Conservation (phyloP, 1,140 invertebrate species). For the Charaxes varanes region DNA sequence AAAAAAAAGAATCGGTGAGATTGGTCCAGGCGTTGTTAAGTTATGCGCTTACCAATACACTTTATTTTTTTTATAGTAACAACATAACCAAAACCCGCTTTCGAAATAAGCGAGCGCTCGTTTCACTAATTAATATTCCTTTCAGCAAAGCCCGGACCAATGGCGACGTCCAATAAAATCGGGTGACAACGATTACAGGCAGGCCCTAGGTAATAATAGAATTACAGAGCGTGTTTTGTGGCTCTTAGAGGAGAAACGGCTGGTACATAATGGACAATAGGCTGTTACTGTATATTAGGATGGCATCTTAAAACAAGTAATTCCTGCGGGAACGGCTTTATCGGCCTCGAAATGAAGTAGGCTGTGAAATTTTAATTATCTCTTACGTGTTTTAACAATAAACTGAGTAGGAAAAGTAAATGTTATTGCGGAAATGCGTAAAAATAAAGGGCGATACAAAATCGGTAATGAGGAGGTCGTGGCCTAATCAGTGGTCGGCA, state of each 20-base stretch:
- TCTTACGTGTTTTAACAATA: too few relatives aligned
- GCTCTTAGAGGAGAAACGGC: slow-evolving; percentile 9
- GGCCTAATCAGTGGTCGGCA: too few relatives aligned
- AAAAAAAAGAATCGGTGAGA: too few relatives aligned
- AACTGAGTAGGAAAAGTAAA: too few relatives aligned
- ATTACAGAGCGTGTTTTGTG: slow-evolving; percentile 15
- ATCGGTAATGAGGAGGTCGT: too few relatives aligned
- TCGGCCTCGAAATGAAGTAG: too few relatives aligned
- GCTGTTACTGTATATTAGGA: slow-evolving; percentile 12
- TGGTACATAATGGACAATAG: slow-evolving; percentile 10
- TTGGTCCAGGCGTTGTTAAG: too few relatives aligned
- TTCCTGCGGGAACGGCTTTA: slow-evolving; percentile 5
- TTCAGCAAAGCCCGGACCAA: slow-evolving; percentile 10
- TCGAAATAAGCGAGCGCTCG: slow-evolving; percentile 8
- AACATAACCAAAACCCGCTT: background rate
- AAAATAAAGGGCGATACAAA: too few relatives aligned
- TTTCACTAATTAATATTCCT: slow-evolving; percentile 9
- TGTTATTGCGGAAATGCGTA: too few relatives aligned
- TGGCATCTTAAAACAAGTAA: slow-evolving; percentile 6
- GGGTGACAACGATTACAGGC: slow-evolving; percentile 28
- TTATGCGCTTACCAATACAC: too few relatives aligned
- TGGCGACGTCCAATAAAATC: slow-evolving; percentile 23
- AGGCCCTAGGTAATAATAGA: slow-evolving; percentile 16
- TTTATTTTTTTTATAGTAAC: too few relatives aligned
- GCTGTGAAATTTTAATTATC: too few relatives aligned